These are phyloP conservation scores for Dorcus parallelipipedus DNA, from an alignment of 2,888 invertebrate genomes.

Conservation along the genomic window DNA sequence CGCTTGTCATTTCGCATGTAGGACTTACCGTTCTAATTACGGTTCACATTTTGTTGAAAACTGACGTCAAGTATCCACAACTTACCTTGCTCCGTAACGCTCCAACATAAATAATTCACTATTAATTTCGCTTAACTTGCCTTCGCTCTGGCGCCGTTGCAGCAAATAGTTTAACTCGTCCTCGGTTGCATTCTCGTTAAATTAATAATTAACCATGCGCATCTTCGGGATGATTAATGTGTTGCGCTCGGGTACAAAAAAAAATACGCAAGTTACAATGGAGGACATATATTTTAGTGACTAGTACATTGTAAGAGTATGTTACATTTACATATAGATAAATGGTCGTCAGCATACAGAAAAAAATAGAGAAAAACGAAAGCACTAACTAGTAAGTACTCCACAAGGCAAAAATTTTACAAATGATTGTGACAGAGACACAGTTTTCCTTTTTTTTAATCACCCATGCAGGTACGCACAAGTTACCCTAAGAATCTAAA, in stretches of 20 bases:
- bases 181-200: too few relatives aligned
- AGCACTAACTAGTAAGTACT: slow-evolving; percentile 33
- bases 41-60: too few relatives aligned
- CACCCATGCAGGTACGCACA: not conserved
- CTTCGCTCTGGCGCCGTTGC: too few relatives aligned
- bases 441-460: slow-evolving; percentile 9
- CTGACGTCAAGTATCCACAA: too few relatives aligned
- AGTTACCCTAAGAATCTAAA: not conserved
- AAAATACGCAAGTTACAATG: slow-evolving; percentile 33
- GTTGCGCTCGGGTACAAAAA: not conserved
- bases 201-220: too few relatives aligned
- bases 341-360: slow-evolving; percentile 35
- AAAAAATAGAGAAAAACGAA: slow-evolving; percentile 33
- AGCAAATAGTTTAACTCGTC: too few relatives aligned
- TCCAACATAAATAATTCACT: too few relatives aligned
- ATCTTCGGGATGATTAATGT: not conserved
- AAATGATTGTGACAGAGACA: slow-evolving; percentile 37
- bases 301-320: slow-evolving; percentile 44
- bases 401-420: slow-evolving; percentile 41
- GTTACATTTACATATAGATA: slow-evolving; percentile 44
- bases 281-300: slow-evolving; percentile 48
- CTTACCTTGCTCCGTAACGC: too few relatives aligned
- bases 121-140: too few relatives aligned
- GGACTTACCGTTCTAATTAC: too few relatives aligned
- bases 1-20: too few relatives aligned